Base-by-base conservation (phyloP, 2,888 invertebrate genomes). In the Ceramica pisi region DNA sequence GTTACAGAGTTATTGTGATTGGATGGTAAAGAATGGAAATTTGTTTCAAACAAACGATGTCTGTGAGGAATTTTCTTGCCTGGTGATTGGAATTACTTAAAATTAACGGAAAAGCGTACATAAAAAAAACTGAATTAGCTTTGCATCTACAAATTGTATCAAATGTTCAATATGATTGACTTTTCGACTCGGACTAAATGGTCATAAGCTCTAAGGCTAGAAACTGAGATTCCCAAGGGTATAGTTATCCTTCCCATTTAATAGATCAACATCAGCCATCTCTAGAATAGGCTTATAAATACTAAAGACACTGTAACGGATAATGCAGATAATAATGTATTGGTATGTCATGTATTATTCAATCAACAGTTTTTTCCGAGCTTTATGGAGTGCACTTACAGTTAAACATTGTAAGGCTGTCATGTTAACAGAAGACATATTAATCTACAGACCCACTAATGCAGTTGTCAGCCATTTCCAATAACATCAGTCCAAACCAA, bases 1-100 rank as follows among this genome's bases (percentile, higher is more conserved):
- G 48, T 59, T 19, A 48, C 69, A 56, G 35, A 78, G 44, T 64
- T 67, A 59, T 56, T 26, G 57, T 56, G 12, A 48, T 44, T 56
- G 35, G 21, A 50, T 62, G 48, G 48, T 16, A 55, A 44, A 50
- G 9, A 75, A 75, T 70, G 31, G 26, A 31, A 10, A 48, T 59
- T 60, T 31, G 12, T 44, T 48, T 19, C 12, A 59, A 57, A 57
- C 12, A 16, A 26, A 21, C 19, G 21, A 12, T n/a, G n/a, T 21
- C 56, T 70, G 8, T 10, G 12, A 31, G n/a, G 19, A 44, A 35
- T 26, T 46, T 46, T 31, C 44, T 21, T 26, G 19, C 1, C 14
- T 46, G 46, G 4, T 46, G 5, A 46, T 16, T 16, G 6, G 19
- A 46, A 46, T 46, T 46, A 4, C 6, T 46, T 16, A 44, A 46